Percentiles rank a stretch among this genome's conserved stretches.
Conservation (phyloP, 2,888 invertebrate genomes). For the Dysmachus trigonus region DNA sequence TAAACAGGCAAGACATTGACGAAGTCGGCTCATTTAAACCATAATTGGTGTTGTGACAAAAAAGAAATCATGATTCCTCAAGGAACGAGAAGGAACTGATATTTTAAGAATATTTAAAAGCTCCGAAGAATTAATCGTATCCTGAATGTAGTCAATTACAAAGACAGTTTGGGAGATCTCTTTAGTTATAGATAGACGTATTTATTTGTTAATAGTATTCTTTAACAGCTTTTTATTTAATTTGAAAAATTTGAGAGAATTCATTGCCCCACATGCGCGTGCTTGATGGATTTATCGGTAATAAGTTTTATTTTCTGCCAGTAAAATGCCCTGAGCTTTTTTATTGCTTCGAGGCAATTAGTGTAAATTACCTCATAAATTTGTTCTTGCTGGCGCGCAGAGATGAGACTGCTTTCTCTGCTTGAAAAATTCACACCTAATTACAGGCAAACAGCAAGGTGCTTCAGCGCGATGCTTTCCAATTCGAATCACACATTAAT, state of each 20-base stretch:
- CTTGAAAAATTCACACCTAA: not conserved
- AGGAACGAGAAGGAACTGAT: too few species aligned
- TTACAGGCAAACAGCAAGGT: not conserved
- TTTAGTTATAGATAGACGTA: too few species aligned
- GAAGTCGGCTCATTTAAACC: too few species aligned
- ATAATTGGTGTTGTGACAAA: too few species aligned
- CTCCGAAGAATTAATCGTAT: too few species aligned
- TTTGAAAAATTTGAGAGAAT: not conserved
- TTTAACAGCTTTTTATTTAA: not conserved
- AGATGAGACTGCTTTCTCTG: not conserved
- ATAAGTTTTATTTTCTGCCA: not conserved
- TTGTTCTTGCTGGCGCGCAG: not conserved
- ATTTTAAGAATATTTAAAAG: too few species aligned
- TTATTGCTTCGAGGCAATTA: not conserved
- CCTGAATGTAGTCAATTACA: too few species aligned
- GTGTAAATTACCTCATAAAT: conserved; percentile 14
- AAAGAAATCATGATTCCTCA: too few species aligned
- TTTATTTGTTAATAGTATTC: not conserved
- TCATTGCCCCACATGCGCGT: not conserved
- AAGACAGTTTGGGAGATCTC: too few species aligned
- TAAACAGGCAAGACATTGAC: too few species aligned
- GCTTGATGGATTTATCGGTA: not conserved
- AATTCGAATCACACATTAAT: conserved; percentile 6
- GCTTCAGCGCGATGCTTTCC: not conserved
- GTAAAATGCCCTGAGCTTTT: not conserved